These are phyloP conservation scores for Coregonus sp. DNA, from an alignment of 2,797 vertebrate species.

Conservation along the genomic window DNA sequence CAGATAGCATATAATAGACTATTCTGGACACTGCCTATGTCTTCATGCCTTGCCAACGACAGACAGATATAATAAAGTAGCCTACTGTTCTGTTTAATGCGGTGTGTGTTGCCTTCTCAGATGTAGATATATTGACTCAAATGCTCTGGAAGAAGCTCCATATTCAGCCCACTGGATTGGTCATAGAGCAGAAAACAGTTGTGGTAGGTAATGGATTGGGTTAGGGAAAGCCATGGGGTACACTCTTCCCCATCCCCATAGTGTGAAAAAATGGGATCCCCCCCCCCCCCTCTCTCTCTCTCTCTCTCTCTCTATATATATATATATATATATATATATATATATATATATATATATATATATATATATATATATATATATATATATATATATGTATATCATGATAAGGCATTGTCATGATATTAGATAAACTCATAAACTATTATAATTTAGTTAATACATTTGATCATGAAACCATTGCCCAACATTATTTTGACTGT, in stretches of 20 bases:
- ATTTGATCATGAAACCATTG: not conserved
- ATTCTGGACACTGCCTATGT: not conserved
- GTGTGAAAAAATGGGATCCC: too few species aligned
- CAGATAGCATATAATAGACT: not conserved
- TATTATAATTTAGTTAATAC: not conserved
- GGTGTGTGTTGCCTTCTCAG: not conserved
- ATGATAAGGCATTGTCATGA: too few species aligned
- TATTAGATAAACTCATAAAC: not conserved
- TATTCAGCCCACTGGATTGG: not conserved
- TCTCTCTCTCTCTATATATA: too few species aligned
- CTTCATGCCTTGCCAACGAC: not conserved
- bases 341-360: too few species aligned
- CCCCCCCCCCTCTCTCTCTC: too few species aligned
- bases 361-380: too few species aligned
- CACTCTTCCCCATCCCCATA: too few species aligned
- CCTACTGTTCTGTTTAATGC: not conserved
- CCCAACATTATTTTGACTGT: not conserved
- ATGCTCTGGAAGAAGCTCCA: too few species aligned
- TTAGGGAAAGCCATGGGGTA: too few species aligned
- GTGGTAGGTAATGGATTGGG: too few species aligned
- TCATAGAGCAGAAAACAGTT: not conserved
- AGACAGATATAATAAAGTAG: not conserved
- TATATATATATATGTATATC: too few species aligned
- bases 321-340: too few species aligned
- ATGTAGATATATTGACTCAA: not conserved